These are phyloP conservation scores for Nyctalus aviator DNA, from an alignment of 2,797 vertebrate genomes.

Conservation along the genomic window DNA sequence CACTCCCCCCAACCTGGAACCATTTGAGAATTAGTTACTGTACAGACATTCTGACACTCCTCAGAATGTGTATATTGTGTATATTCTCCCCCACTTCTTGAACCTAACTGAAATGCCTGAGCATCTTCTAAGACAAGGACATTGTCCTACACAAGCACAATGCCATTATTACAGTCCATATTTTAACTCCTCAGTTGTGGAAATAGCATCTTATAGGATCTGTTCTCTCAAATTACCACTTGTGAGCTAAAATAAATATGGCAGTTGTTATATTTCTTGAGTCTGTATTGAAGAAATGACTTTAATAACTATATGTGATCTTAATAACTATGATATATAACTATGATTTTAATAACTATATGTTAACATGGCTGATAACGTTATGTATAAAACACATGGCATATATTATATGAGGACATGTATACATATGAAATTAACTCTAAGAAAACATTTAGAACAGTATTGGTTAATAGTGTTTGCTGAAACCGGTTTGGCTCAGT, in stretches of 20 bases:
- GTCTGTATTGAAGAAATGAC: constrained; percentile 12
- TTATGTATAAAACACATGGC: not conserved
- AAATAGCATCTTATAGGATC: constrained; percentile 39
- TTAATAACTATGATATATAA: not conserved
- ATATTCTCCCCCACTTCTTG: too few relatives aligned
- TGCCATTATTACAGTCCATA: not conserved
- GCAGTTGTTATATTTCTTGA: constrained; percentile 37
- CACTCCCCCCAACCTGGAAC: not conserved
- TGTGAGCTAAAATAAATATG: not conserved
- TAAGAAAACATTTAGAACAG: not conserved
- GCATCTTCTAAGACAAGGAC: not conserved
- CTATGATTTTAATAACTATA: constrained; percentile 1
- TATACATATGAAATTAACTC: not conserved
- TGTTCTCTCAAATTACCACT: constrained; percentile 45
- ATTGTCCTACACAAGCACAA: not conserved
- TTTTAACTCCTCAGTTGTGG: not conserved
- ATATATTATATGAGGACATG: not conserved
- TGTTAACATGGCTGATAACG: not conserved
- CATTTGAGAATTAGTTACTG: not conserved
- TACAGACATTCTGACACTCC: not conserved
- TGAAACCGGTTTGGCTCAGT: too few relatives aligned
- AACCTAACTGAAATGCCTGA: not conserved
- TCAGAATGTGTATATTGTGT: too few relatives aligned
- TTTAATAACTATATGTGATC: constrained; percentile 32
- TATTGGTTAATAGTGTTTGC: not conserved